phyloP scores from a whole-genome alignment of 1,140 invertebrate genomes.

The Sitodiplosis mosellana region DNA sequence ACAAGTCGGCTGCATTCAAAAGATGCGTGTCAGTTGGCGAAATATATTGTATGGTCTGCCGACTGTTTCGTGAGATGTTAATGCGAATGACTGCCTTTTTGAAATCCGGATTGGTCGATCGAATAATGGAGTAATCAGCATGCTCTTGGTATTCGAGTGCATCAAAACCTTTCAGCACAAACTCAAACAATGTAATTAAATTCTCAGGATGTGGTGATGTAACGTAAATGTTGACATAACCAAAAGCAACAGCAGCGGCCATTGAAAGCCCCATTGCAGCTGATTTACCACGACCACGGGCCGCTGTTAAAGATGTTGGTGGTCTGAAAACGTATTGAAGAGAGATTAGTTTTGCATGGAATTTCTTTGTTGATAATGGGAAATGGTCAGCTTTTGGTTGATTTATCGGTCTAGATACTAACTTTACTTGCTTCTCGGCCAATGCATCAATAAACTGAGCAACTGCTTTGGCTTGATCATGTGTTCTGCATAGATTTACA shows the following conservation, averaged over 20 bases:
- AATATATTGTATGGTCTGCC: conserved; percentile 98
- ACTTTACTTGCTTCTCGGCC: conserved; percentile 64
- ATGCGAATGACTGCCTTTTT: conserved; percentile 92
- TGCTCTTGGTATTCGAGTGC: conserved; percentile 92
- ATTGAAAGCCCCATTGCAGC: conserved; percentile 92
- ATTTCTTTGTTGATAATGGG: neutral
- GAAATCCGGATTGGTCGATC: conserved; percentile 90
- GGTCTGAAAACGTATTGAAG: conserved; percentile 35
- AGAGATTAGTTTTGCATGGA: neutral
- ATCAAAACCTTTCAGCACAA: conserved; percentile 93
- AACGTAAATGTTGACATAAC: conserved; percentile 96
- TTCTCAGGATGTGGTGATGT: conserved; percentile 97
- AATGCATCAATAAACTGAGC: conserved; percentile 90
- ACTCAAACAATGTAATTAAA: conserved; percentile 94
- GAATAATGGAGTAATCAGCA: conserved; percentile 87
- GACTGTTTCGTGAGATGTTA: conserved; percentile 76
- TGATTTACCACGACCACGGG: conserved; percentile 94
- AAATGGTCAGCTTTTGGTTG: too few species aligned
- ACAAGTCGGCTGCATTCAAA: conserved; percentile 80
- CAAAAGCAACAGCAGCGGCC: conserved; percentile 63
- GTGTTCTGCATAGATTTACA: conserved; percentile 80
- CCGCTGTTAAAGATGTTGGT: conserved; percentile 88
- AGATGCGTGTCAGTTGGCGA: conserved; percentile 78
- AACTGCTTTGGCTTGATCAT: conserved; percentile 85
- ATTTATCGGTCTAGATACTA: conserved; percentile 2